Evolutionary conservation across 2,888 invertebrate species (phyloP), one percentile per base, ranked within the genome.

Genomic region (Rhabditoides inermis): DNA sequence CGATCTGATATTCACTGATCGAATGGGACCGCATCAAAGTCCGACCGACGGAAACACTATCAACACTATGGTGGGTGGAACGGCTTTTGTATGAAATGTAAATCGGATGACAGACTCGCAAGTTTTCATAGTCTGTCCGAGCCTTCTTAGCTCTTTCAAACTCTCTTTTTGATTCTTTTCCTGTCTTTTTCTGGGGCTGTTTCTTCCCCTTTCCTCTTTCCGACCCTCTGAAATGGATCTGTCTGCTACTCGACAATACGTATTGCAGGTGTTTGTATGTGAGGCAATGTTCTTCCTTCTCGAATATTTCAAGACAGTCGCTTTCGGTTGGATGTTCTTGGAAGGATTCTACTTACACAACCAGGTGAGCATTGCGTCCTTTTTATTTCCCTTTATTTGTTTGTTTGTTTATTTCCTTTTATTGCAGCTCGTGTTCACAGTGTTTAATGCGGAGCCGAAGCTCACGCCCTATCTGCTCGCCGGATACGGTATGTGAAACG

Each of bases 291-390:
- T 88, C 78, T 82, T 86, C 0, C 77, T 89, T 1, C 78, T 92
- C 61, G 94, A 94, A 76, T 92, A 90, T 76, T 85, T 87, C 0
- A 85, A 87, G 59, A 87, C 88, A 0, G 86, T 88, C 1, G 88
- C 88, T 84, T 92, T 90, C 75, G 86, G 87, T 84, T 94, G 94
- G 91, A 92, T 92, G 90, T 87, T 92, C 70, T 86, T 91, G 49
- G 92, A 94, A 77, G 59, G 67, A 0, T 81, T 90, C 15, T 89
- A 88, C 75, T 80, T 94, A 25, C 87, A 91, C 77, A 84, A 88
- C 77, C 85, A n/a, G n/a, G n/a, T n/a, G n/a, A n/a, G n/a, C n/a
- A n/a, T n/a, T n/a, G n/a, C n/a, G n/a, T n/a, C n/a, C n/a, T n/a
- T n/a, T n/a, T n/a, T n/a, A n/a, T n/a, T n/a, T n/a, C n/a, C n/a